phyloP scores from a whole-genome alignment of 30 jellyfish, hydroid and myxozoan species.

The Turritopsis dohrnii region DNA sequence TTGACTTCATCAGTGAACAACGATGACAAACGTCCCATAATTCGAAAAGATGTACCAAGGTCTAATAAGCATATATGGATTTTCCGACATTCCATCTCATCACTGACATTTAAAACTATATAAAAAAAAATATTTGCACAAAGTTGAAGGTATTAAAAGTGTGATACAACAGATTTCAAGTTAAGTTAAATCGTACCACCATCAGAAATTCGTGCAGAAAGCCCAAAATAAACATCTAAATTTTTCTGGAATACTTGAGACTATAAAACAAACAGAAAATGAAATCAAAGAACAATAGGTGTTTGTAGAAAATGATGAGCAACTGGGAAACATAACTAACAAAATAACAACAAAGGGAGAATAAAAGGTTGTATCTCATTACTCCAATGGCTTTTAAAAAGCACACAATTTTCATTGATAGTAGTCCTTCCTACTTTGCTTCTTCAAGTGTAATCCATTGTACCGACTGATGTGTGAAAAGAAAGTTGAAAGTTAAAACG shows the following conservation, averaged over 20 bases:
- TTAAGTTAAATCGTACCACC: conserved; percentile 1
- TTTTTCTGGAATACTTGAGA: conserved; percentile 40
- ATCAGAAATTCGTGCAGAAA: conserved; percentile 43
- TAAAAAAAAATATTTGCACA: neutral
- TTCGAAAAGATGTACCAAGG: conserved; percentile 49
- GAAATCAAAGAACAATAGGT: neutral
- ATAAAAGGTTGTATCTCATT: no score
- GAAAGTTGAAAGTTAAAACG: no score
- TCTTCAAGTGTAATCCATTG: no score
- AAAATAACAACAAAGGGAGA: no score
- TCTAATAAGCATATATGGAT: conserved; percentile 50
- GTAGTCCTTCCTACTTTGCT: no score
- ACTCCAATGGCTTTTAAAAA: no score
- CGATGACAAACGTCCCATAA: conserved; percentile 67
- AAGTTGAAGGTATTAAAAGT: neutral
- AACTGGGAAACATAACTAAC: no score
- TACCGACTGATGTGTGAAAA: no score
- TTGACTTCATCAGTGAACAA: conserved; percentile 75
- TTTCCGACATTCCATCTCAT: conserved; percentile 6
- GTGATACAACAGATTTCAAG: neutral
- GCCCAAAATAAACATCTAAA: conserved; percentile 55
- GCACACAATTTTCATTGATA: no score
- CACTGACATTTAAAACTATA: conserved; percentile 16
- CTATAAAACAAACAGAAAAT: conserved; percentile 17
- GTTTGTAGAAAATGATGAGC: no score